Percentiles rank a stretch among this genome's conserved stretches.
Conservation (phyloP, 2,113 vertebrate genomes). For the Casuarius casuarius region DNA sequence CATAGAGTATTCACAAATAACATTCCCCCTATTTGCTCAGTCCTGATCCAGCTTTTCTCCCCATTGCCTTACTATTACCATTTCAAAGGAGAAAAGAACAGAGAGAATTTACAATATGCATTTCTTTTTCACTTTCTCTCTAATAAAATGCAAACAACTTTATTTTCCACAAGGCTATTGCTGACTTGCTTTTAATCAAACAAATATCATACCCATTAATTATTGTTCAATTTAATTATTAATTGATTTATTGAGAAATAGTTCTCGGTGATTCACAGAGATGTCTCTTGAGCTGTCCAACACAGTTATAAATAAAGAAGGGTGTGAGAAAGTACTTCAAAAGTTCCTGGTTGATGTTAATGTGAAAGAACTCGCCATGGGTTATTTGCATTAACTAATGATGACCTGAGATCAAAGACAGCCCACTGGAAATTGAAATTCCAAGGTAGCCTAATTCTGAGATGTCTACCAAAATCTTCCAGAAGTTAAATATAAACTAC, state of each 20-base stretch:
- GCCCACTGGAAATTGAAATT: slow-evolving; percentile 28
- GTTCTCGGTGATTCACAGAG: neutral
- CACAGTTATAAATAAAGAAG: slow-evolving; percentile 2
- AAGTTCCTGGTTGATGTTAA: neutral
- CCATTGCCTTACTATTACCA: neutral
- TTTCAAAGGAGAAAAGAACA: slow-evolving; percentile 45
- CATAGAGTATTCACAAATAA: slow-evolving; percentile 8
- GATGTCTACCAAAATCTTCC: slow-evolving; percentile 72
- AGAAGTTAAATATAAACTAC: slow-evolving; percentile 69
- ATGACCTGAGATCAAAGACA: slow-evolving; percentile 69
- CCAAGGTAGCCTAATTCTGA: slow-evolving; percentile 62
- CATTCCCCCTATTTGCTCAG: neutral
- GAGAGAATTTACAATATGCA: slow-evolving; percentile 5
- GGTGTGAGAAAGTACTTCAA: neutral
- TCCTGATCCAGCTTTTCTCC: neutral
- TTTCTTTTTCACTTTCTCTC: slow-evolving; percentile 24
- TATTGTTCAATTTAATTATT: slow-evolving; percentile 52
- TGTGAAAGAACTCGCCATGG: neutral
- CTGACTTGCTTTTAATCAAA: slow-evolving; percentile 55
- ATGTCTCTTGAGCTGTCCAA: neutral
- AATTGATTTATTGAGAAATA: slow-evolving; percentile 11
- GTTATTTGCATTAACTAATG: slow-evolving; percentile 64
- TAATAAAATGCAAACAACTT: slow-evolving; percentile 17
- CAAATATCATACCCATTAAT: slow-evolving; percentile 27
- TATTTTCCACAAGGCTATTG: neutral